Evolutionary conservation across 2,888 invertebrate species (phyloP), one percentile per base, ranked within the genome.

Genomic region (Protonemura montana): DNA sequence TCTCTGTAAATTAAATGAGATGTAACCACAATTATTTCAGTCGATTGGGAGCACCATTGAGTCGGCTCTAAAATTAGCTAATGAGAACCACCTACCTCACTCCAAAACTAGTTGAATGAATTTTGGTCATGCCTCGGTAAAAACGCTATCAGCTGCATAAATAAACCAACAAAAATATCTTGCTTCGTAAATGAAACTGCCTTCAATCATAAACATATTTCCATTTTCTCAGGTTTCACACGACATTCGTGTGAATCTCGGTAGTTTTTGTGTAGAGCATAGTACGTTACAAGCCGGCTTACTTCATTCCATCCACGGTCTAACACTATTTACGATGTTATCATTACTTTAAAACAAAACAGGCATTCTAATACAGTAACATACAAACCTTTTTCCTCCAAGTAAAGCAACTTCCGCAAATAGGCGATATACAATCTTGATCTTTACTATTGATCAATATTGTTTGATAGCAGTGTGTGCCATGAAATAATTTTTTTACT

Each of bases 401-500:
- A 59, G 21, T 21, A 59, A 21, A 59, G 59, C 59, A 59, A 59
- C 59, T 59, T 59, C 59, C 59, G 59, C 59, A 59, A 59, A 59
- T 59, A 59, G 78, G 78, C 78, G 78, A 78, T 28, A 78, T 27
- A 78, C 78, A 78, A 78, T 78, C 78, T 78, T 78, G 30, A 81
- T 81, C 30, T 28, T 81, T 81, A 81, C 26, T 81, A 30, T n/a
- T 28, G 81, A 30, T 29, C n/a, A 81, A 81, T 81, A 30, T 81
- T 81, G 81, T 81, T 81, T 81, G 81, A 28, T 28, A 81, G 81
- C 78, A 78, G n/a, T 81, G 28, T 80, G 80, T 81, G 81, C 81
- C 81, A 81, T 81, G 81, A 81, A 81, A 81, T 30, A n/a, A 81
- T 81, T 81, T 81, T 81, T 30, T 28, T 29, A 78, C 28, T 59